Evolutionary conservation across 2,797 vertebrate genomes (phyloP).

Genomic region (Scolopax rusticola): DNA sequence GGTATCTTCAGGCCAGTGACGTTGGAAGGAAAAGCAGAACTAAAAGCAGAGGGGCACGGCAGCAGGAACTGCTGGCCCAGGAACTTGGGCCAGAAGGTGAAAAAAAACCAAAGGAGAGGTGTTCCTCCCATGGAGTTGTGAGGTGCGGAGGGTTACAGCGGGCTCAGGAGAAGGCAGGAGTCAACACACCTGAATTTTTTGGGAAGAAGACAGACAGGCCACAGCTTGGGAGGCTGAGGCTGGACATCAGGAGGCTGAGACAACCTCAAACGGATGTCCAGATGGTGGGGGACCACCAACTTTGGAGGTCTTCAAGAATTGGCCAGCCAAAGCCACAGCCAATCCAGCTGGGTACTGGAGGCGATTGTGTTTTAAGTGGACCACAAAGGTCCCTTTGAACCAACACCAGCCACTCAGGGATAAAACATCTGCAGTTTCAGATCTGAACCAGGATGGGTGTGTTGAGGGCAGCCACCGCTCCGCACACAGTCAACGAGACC

Average conservation of each 20-base stretch:
- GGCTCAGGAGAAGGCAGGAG: neutral
- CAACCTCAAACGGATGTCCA: rapidly evolving
- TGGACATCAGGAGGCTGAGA: neutral
- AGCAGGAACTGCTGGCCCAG: neutral
- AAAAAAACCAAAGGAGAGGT: neutral
- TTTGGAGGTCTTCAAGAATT: neutral
- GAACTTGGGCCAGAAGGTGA: neutral
- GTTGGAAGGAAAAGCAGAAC: neutral
- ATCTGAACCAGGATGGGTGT: rapidly evolving
- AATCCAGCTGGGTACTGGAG: rapidly evolving
- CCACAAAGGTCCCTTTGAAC: neutral
- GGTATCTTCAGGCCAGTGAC: neutral
- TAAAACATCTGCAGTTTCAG: neutral
- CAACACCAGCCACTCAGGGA: neutral
- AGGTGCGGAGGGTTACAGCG: rapidly evolving
- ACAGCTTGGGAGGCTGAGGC: neutral
- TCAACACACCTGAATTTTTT: neutral
- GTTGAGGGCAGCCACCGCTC: neutral
- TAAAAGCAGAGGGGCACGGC: neutral
- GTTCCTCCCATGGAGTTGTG: neutral
- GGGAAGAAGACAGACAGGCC: neutral
- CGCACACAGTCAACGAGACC: neutral
- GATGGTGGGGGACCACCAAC: neutral
- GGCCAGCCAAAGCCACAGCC: neutral
- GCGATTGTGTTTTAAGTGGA: neutral